Evolutionary conservation across 2,888 invertebrate genomes (phyloP).

Genomic region (Acleris cristana): DNA sequence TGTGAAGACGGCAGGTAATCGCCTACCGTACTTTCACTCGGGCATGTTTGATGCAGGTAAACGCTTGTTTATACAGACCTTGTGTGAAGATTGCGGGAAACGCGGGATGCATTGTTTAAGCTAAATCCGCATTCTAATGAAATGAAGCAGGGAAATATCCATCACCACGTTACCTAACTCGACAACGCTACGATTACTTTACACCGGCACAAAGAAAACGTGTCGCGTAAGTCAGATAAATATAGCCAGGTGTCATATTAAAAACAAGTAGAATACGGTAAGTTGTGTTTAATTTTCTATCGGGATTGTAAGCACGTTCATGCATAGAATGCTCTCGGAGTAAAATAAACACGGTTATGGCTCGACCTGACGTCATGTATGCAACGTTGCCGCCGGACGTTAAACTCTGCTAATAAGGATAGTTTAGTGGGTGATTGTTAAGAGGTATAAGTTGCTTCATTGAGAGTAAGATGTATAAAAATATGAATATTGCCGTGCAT

Average conservation of each 20-base stretch:
- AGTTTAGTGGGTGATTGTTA: conserved; percentile 53
- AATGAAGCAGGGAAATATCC: conserved; percentile 50
- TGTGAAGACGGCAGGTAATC: conserved; percentile 33
- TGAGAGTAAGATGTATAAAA: conserved; percentile 62
- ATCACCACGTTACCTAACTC: conserved; percentile 29
- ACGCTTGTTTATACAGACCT: conserved; percentile 54
- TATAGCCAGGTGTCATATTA: too few relatives aligned
- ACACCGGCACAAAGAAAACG: too few relatives aligned
- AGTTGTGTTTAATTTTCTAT: too few relatives aligned
- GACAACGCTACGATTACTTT: conserved; percentile 9
- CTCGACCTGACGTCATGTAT: conserved; percentile 19
- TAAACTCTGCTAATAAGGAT: conserved; percentile 28
- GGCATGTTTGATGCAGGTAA: conserved; percentile 51
- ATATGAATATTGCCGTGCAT: conserved; percentile 74
- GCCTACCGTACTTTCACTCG: conserved; percentile 60
- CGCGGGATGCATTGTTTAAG: conserved; percentile 67
- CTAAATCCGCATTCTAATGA: conserved; percentile 61
- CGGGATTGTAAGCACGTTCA: too few relatives aligned
- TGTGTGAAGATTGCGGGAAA: conserved; percentile 58
- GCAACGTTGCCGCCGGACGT: conserved; percentile 15
- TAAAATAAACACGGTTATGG: not conserved
- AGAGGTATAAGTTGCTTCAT: conserved; percentile 71
- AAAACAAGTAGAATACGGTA: conserved; percentile 4
- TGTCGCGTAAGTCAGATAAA: too few relatives aligned
- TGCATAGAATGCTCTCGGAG: too few relatives aligned